Base-by-base conservation (phyloP, 2,888 invertebrate species). In the Euclidia mi region DNA sequence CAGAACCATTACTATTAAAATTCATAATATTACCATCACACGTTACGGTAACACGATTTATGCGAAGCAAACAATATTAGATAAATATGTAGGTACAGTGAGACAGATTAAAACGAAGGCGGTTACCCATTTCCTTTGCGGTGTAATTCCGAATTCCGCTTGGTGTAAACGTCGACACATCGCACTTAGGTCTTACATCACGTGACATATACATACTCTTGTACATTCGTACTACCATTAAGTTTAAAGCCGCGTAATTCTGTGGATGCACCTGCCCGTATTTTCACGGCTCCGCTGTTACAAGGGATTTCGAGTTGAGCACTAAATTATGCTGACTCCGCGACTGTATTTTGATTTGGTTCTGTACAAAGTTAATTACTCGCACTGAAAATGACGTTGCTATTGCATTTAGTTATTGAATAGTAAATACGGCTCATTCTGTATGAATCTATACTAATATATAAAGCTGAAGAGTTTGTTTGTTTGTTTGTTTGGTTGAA, bases 221-320 rank as follows among this genome's bases (percentile, higher is more conserved):
- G 40, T 56, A 49, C 20, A 40, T 48, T 49, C 47, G 59, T 79
- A 74, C 70, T 64, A 76, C 85, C 81, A 85, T 87, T 86, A 85
- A 81, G 82, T 81, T 78, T 71, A 78, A 72, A 79, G 80, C 85
- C 81, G 71, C 81, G 82, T 82, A 81, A 84, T 87, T 84, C 82
- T 78, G 81, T 71, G 76, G 81, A 84, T 87, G 87, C 87, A 88
- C 87, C 88, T 88, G 86, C 74, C 77, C 79, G 83, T 85, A 81
- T 84, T 81, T 85, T 82, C 85, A 83, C 76, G 78, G 76, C 66
- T 65, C 58, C 68, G 62, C 67, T 76, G 72, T 66, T 66, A 65
- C 71, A 67, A 44, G 62, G 62, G 74, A 78, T 78, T 78, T 64
- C 51, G 47, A 59, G 65, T 43, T 62, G 60, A 76, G 63, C 40